Percentiles rank a stretch among this genome's conserved stretches.
Conservation (phyloP, 2,888 invertebrate genomes). For the Elegia similella region DNA sequence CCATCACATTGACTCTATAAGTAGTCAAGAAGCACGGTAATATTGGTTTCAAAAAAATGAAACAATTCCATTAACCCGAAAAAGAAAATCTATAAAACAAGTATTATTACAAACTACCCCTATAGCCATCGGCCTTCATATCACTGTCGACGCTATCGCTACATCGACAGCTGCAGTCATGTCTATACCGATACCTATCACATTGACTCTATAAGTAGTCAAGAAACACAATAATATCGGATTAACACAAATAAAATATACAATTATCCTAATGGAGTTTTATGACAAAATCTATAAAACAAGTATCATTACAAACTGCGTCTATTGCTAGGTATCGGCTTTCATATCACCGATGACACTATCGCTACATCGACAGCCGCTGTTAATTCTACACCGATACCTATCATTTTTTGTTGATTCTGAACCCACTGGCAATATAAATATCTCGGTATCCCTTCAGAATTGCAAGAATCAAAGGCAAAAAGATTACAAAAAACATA, state of each 20-base stretch:
- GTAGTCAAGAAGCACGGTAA: not conserved
- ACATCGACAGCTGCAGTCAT: slow-evolving; percentile 21
- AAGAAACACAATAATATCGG: too few relatives aligned
- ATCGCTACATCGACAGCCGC: slow-evolving; percentile 22
- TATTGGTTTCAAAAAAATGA: not conserved
- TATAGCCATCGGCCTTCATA: slow-evolving; percentile 20
- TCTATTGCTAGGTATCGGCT: slow-evolving; percentile 19
- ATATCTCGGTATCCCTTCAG: too few relatives aligned
- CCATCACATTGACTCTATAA: not conserved
- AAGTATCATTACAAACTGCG: slow-evolving; percentile 3
- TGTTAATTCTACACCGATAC: not conserved
- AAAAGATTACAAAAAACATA: too few relatives aligned
- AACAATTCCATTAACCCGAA: not conserved
- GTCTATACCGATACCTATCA: slow-evolving; percentile 22
- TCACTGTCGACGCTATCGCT: slow-evolving; percentile 23
- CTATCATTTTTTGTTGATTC: not conserved
- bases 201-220: too few relatives aligned
- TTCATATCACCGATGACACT: slow-evolving; percentile 22
- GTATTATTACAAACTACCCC: slow-evolving; percentile 8
- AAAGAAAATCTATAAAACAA: not conserved
- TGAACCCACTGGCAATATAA: too few relatives aligned
- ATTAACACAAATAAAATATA: too few relatives aligned
- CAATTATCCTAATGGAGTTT: too few relatives aligned
- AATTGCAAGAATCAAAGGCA: too few relatives aligned
- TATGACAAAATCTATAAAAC: not conserved